Conservation (phyloP, 2,888 invertebrate species). For the Notodonta dromedarius region DNA sequence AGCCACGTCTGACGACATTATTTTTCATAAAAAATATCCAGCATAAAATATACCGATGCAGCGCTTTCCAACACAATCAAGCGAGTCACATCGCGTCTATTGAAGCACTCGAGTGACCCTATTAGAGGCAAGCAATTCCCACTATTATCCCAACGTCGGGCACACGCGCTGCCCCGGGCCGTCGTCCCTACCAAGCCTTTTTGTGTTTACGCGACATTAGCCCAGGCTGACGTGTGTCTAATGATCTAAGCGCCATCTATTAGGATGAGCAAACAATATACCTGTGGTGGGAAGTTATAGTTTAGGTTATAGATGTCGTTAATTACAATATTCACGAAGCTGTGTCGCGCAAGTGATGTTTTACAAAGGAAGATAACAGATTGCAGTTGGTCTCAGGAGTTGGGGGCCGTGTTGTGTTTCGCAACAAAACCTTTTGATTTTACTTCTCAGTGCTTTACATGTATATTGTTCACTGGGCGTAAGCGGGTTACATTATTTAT, state of each 20-base stretch:
- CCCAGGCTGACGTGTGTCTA: slow-evolving; percentile 4
- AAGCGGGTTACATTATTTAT: too few relatives aligned
- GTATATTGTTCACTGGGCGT: too few relatives aligned
- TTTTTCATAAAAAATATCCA: slow-evolving; percentile 10
- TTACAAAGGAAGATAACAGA: neutral
- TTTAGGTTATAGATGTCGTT: neutral
- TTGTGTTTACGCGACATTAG: slow-evolving; percentile 8
- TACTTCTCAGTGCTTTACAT: too few relatives aligned
- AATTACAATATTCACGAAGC: neutral
- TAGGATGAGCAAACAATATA: slow-evolving; percentile 1
- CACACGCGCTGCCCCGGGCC: slow-evolving; percentile 28
- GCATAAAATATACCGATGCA: neutral
- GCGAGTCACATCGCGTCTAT: slow-evolving; percentile 15
- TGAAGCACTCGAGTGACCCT: slow-evolving; percentile 53
- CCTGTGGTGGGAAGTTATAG: neutral
- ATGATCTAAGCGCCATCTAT: slow-evolving; percentile 5
- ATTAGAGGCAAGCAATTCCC: slow-evolving; percentile 49
- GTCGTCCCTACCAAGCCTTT: slow-evolving; percentile 1
- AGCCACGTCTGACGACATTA: neutral
- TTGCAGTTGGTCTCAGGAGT: neutral
- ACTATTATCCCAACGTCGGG: slow-evolving; percentile 53
- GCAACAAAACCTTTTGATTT: too few relatives aligned
- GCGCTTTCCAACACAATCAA: slow-evolving; percentile 11
- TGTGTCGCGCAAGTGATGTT: neutral
- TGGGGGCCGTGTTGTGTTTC: too few relatives aligned